Conservation (phyloP, 1,140 invertebrate species). For the Eueides isabella region DNA sequence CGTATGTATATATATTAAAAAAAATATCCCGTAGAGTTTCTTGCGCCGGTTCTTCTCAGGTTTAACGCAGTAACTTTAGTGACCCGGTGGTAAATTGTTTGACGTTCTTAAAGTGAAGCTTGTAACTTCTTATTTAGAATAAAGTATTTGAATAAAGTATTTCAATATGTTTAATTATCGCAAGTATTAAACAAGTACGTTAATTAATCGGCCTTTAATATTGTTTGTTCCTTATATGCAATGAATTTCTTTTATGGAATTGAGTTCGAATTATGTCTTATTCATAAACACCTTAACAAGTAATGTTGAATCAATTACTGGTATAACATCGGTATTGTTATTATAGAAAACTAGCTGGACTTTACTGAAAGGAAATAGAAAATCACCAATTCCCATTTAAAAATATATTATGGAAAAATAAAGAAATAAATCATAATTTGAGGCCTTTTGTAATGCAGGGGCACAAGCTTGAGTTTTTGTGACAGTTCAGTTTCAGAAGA, state of each 20-base stretch:
- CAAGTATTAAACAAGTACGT: not conserved
- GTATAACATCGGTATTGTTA: not conserved
- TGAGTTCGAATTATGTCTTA: not conserved
- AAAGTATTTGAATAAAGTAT: too few species aligned
- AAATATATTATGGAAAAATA: not conserved
- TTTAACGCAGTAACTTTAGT: too few species aligned
- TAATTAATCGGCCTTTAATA: not conserved
- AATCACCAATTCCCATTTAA: not conserved
- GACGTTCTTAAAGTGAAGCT: too few species aligned
- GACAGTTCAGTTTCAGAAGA: too few species aligned
- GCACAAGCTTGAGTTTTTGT: too few species aligned
- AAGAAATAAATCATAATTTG: not conserved
- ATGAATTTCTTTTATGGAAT: not conserved
- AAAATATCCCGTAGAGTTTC: too few species aligned
- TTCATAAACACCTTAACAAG: not conserved
- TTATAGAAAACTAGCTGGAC: not conserved
- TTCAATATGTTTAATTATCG: too few species aligned
- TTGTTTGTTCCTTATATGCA: not conserved
- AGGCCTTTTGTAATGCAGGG: too few species aligned
- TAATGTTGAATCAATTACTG: not conserved
- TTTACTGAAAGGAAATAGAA: not conserved
- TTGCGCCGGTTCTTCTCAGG: too few species aligned
- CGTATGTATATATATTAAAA: too few species aligned
- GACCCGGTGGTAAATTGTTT: too few species aligned
- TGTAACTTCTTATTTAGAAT: too few species aligned